Base-by-base conservation (phyloP, 2,797 vertebrate genomes). In the Pitangus sulphuratus region DNA sequence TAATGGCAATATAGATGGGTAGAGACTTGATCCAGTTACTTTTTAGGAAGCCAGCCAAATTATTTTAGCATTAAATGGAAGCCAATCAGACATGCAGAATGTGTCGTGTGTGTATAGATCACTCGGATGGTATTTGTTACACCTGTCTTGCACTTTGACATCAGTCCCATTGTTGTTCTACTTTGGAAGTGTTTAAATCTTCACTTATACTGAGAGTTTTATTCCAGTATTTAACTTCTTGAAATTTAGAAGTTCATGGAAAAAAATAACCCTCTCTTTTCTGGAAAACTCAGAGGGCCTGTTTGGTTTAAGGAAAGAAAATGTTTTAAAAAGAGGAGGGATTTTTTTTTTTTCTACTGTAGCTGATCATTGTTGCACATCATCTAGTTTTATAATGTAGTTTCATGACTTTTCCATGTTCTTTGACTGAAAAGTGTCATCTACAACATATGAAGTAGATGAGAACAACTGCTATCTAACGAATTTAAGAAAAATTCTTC, bases 41-140 rank as follows among this genome's bases (percentile, higher is more conserved):
- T 75, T 77, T 90, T 89, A 48, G 89, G 74, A 94, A 88, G 57
- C 72, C 70, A 88, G 35, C 56, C 87, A 96, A 75, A 62, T 50
- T 4, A 84, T 82, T 93, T 94, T 79, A 86, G 9, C 57, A 75
- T 95, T 51, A 66, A 94, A 37, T 33, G 35, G 57, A 78, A 95
- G 60, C n/a, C 58, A 76, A 2, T 51, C 31, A 90, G 65, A 85
- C 20, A 26, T 57, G 15, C 60, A 80, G 44, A 79, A 45, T 44
- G 24, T 84, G 30, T 56, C 0, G 0, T 86, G 30, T 69, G 24
- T 74, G 15, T 82, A 42, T 37, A 78, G 64, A 72, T 79, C 44
- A 69, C 47, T 44, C 35, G 71, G 70, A 40, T 68, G 22, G 30
- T 87, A 69, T 74, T 92, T 81, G 50, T 65, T 84, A 76, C 54